Evolutionary conservation across 2,113 vertebrate genomes (phyloP).

Genomic region (Bothrops jararaca): DNA sequence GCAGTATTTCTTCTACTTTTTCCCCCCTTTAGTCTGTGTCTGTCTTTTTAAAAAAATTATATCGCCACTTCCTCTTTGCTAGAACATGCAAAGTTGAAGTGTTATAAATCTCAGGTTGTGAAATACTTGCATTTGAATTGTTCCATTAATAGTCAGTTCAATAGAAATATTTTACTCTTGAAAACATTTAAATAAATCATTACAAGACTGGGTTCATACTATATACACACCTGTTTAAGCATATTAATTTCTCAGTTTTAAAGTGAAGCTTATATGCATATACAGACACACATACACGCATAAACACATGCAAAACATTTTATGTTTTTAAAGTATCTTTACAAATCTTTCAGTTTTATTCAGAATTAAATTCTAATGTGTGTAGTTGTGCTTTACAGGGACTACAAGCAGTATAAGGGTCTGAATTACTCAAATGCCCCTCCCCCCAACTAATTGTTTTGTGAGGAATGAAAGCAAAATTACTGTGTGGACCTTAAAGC

Average conservation of each 20-base stretch:
- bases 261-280: not conserved
- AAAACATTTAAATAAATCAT: not conserved
- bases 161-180: not conserved
- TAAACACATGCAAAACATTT: not conserved
- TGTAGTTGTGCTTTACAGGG: not conserved
- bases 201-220: not conserved
- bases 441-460: not conserved
- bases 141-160: not conserved
- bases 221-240: not conserved
- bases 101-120: not conserved
- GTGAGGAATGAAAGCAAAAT: not conserved
- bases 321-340: not conserved
- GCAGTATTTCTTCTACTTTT: not conserved
- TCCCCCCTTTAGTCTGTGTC: rapidly evolving
- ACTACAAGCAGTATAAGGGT: not conserved
- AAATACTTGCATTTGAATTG: not conserved
- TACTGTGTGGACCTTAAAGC: not conserved
- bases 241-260: not conserved
- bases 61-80: not conserved
- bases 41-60: not conserved
- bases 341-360: not conserved
- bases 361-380: not conserved
- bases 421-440: not conserved
- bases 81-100: not conserved
- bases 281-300: not conserved